Base-by-base conservation (phyloP, 2,113 vertebrate genomes). In the Sapayoa aenigma region DNA sequence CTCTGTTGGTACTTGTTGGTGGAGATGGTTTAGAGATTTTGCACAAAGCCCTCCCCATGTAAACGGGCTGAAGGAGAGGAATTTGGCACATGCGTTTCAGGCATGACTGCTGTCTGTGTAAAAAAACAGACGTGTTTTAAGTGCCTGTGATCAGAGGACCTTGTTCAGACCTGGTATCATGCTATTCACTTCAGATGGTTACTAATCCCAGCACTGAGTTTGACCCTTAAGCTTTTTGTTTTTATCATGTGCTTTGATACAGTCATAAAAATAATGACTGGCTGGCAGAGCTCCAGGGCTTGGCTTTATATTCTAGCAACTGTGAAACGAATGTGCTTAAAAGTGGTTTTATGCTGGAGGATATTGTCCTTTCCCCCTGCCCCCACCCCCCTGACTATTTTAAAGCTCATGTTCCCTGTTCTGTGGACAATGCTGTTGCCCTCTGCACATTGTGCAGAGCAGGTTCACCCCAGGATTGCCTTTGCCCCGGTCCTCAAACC, bases 181-280 rank as follows among this genome's bases (percentile, higher is more conserved):
- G 11, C 67, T 84, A 37, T 81, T 90, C 63, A 23, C 56, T 95
- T 91, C 92, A 88, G 87, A 79, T 91, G 52, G 75, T 86, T 90
- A 24, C 85, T 95, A 93, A 96, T 92, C 87, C 68, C 1, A 0
- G 90, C 35, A 55, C 94, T 28, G 76, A 60, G 60, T 93, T 92
- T 96, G 95, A 96, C 93, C 90, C 93, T 86, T 81, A 84, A 86
- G 76, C 60, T 94, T 91, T 95, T 95, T 94, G 82, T 5, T 95
- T 97, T 92, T 92, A 93, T 93, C 75, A 27, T 92, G 88, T 94
- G 65, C 92, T 94, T 94, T 96, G 94, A 94, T 96, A 96, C 1
- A 47, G 83, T 84, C 14, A 1, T 96, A 97, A 95, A 96, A 96
- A 92, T 96, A 96, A 85, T 88, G 94, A 41, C 78, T 90, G 72